Evolutionary conservation across 2,888 invertebrate genomes (phyloP).

Genomic region (Sinodicranocentrus sp.): DNA sequence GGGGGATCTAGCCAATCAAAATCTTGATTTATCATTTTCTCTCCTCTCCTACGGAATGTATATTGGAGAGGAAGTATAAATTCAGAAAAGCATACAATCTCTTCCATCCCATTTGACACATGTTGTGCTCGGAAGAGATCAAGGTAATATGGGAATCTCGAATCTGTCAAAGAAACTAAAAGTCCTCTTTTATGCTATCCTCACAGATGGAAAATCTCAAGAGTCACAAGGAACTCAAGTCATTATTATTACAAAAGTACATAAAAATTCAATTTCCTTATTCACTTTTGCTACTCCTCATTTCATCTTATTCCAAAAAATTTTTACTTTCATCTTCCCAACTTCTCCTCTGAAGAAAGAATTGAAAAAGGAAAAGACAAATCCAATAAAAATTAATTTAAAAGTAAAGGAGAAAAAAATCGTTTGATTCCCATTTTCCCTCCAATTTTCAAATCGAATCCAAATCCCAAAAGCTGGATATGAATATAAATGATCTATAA

Average conservation of each 20-base stretch:
- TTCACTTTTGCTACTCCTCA: no score
- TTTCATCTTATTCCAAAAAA: no score
- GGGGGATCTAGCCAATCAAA: conserved; percentile 27
- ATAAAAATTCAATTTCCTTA: conserved; percentile 44
- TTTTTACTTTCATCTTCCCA: background rate
- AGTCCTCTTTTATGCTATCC: conserved; percentile 9
- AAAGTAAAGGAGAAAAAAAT: conserved; percentile 2
- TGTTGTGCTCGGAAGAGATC: conserved; percentile 4
- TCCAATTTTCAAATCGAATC: background rate
- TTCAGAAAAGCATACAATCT: no score
- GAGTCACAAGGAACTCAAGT: background rate
- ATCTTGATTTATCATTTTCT: conserved; percentile 18
- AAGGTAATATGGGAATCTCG: background rate
- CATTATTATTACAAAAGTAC: conserved; percentile 28
- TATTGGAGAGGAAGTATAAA: no score
- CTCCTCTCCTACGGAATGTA: no score
- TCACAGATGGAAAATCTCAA: no score
- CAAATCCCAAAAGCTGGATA: background rate
- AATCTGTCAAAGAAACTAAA: conserved; percentile 11
- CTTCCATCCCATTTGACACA: conserved; percentile 9
- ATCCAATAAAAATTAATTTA: conserved; percentile 23
- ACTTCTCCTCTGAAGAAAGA: background rate
- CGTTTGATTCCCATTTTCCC: background rate
- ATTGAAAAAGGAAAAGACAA: background rate
- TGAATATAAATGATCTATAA: conserved; percentile 11